Percentiles rank a stretch among this genome's conserved stretches.
phyloP scores from a whole-genome alignment of 2,888 invertebrate species.

The Nemurella pictetii region DNA sequence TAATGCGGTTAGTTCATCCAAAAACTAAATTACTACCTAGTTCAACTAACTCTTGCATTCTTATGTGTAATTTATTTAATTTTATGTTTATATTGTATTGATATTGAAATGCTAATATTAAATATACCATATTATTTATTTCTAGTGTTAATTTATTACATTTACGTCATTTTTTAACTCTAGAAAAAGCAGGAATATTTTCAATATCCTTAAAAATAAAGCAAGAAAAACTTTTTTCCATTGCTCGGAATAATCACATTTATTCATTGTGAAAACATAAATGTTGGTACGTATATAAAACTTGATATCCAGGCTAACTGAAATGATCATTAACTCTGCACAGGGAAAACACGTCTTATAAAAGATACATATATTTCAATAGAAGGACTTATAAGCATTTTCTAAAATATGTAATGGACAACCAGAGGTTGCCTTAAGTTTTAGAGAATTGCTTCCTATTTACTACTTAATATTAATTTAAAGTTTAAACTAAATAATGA shows the following conservation, averaged over 20 bases:
- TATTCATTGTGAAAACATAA: not conserved
- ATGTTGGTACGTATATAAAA: not conserved
- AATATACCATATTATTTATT: not conserved
- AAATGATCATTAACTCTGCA: not conserved
- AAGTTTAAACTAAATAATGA: not conserved
- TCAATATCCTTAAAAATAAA: not conserved
- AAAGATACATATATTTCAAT: not conserved
- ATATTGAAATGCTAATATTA: not conserved
- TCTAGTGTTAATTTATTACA: not conserved
- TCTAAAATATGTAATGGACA: not conserved
- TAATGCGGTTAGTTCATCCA: not conserved
- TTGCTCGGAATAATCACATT: not conserved
- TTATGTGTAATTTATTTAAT: not conserved
- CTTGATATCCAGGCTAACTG: not conserved
- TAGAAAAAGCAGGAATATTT: not conserved
- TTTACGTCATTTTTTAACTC: not conserved
- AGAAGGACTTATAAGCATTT: no score
- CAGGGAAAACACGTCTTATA: not conserved
- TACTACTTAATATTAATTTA: not conserved
- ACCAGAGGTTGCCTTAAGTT: not conserved
- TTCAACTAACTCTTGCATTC: not conserved
- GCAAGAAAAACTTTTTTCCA: not conserved
- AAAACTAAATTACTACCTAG: not conserved
- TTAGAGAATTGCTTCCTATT: not conserved
- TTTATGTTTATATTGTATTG: not conserved